phyloP scores from a whole-genome alignment of 1,140 invertebrate species.

The Ostrea denselamellosa region DNA sequence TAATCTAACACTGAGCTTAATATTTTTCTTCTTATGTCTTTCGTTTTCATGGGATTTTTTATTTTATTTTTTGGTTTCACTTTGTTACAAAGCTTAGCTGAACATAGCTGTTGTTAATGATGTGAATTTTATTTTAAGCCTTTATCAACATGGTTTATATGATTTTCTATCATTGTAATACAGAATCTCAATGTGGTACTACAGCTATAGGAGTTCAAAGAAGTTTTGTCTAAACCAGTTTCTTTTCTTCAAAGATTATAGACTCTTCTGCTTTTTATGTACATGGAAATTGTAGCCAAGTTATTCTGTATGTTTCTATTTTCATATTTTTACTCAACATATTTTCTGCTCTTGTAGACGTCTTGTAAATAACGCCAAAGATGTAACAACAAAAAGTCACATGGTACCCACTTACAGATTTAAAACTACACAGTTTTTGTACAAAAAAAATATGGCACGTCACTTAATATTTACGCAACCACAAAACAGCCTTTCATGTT shows the following conservation, averaged over 20 bases:
- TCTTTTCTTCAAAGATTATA: not conserved
- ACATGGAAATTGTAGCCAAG: conserved; percentile 1
- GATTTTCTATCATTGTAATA: not conserved
- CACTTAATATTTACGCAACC: not conserved
- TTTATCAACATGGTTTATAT: not conserved
- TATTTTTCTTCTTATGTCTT: not conserved
- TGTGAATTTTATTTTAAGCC: not conserved
- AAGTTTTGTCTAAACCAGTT: not conserved
- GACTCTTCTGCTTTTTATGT: conserved; percentile 15
- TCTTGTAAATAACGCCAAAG: conserved; percentile 17
- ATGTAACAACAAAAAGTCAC: not conserved
- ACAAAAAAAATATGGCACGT: not conserved
- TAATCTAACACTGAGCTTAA: conserved; percentile 9
- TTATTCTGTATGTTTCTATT: not conserved
- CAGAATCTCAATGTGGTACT: not conserved
- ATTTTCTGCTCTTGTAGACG: not conserved
- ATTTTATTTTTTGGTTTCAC: not conserved
- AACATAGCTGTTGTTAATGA: not conserved
- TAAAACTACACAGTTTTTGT: not conserved
- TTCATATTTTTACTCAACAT: not conserved
- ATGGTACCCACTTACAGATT: not conserved
- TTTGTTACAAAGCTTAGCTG: not conserved
- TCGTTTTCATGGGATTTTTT: not conserved
- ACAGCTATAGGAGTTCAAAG: not conserved
- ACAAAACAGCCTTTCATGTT: not conserved